Base-by-base conservation (phyloP, 2,113 vertebrate species). In the Ptilonorhynchus violaceus region DNA sequence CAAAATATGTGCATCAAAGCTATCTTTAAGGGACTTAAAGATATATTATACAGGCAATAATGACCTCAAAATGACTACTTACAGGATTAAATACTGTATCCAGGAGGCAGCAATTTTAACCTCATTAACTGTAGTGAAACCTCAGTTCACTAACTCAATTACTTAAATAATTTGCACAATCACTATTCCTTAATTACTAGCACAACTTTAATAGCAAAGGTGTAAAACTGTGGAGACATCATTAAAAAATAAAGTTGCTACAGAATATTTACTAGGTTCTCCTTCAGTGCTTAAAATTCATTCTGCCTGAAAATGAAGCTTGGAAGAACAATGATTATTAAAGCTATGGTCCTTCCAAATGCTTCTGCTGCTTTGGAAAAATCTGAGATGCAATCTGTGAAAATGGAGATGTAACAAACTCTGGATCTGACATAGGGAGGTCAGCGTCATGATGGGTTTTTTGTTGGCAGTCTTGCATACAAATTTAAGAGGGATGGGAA, bases 131-230 rank as follows among this genome's bases (percentile, higher is more conserved):
- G 41, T 7, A 91, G 15, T 75, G 60, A 50, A 88, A 76, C 50
- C 30, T 92, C 70, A 69, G 64, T 60, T 92, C 3, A 9, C 72
- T 80, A 85, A 79, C 19, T 76, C 24, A 2, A 28, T 66, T 88
- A 77, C 59, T 90, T 83, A 85, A 73, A 80, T 88, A 55, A 77
- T 83, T 91, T 79, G 23, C 53, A 88, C 58, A 67, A 77, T 77
- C 59, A 42, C 37, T 78, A 20, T 60, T 94, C 41, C 66, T 92
- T 96, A 87, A 96, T 94, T 91, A 74, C 55, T 37, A 89, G n/a
- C 28, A 85, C 24, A 88, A 41, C 6, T 88, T 88, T 64, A 87
- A 82, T 33, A 91, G 46, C 28, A 79, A 89, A 85, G 53, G 49
- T 87, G n/a, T 87, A 95, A 82, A 95, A 87, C 46, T 66, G 44